Conservation (phyloP, 2,888 invertebrate species). For the Caenorhabditis virilis region DNA sequence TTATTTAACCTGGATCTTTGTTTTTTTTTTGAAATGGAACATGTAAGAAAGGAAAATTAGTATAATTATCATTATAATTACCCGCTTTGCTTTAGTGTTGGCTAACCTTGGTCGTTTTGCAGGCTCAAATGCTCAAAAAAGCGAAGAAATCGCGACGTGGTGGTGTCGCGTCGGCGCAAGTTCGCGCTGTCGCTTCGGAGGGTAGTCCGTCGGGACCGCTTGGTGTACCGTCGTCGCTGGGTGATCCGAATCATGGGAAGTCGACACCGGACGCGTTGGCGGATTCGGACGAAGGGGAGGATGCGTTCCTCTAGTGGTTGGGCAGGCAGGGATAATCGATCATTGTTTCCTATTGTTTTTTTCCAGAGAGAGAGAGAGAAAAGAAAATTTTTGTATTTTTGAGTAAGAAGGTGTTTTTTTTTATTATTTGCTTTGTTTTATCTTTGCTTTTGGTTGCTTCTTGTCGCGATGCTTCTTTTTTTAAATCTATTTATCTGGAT, state of each 20-base stretch:
- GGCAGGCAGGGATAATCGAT: too few species aligned
- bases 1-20: constrained; percentile 6
- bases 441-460: background rate
- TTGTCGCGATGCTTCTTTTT: constrained; percentile 1
- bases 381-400: too few species aligned
- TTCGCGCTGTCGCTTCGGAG: constrained; percentile 57
- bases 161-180: constrained; percentile 34
- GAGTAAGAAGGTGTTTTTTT: too few species aligned
- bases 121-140: constrained; percentile 99
- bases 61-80: background rate
- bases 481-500: background rate
- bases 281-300: constrained; percentile 61
- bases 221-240: constrained; percentile 47
- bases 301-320: constrained; percentile 66
- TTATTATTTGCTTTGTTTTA: too few species aligned
- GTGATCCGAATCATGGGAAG: constrained; percentile 54
- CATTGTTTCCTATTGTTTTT: too few species aligned
- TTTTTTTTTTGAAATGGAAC: constrained; percentile 1
- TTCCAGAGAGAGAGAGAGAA: too few species aligned
- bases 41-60: too few species aligned
- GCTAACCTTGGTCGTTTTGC: constrained; percentile 45
- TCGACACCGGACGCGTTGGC: constrained; percentile 63
- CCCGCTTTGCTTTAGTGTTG: constrained; percentile 33
- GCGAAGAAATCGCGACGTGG: constrained; percentile 75
- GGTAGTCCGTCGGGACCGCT: constrained; percentile 50